Evolutionary conservation across 2,888 invertebrate genomes (phyloP).

Genomic region (Acheta domesticus): DNA sequence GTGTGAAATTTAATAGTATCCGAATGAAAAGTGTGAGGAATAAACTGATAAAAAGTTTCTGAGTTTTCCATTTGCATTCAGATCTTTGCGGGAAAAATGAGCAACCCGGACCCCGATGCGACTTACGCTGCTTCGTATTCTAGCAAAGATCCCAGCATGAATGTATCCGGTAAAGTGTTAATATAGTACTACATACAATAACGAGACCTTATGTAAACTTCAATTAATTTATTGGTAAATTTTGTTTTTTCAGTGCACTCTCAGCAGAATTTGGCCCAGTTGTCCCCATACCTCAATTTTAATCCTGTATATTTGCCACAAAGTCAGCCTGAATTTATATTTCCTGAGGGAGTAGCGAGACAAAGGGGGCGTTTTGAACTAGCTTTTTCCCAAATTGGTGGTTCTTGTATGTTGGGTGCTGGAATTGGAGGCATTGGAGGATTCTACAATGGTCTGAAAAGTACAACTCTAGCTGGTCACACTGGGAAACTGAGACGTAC

Average conservation of each 20-base stretch:
- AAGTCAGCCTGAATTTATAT: slow-evolving; percentile 89
- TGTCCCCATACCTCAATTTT: slow-evolving; percentile 83
- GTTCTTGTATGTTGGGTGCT: slow-evolving; percentile 86
- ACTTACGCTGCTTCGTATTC: slow-evolving; percentile 31
- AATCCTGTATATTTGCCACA: slow-evolving; percentile 81
- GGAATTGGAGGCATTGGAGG: slow-evolving; percentile 81
- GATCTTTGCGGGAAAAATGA: not conserved
- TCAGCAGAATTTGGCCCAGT: slow-evolving; percentile 47
- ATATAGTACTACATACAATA: too few relatives aligned
- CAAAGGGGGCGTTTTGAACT: slow-evolving; percentile 91
- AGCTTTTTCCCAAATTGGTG: slow-evolving; percentile 89
- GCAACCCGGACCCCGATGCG: not conserved
- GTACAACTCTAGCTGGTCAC: slow-evolving; percentile 81
- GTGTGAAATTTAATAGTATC: too few relatives aligned
- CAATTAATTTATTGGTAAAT: not conserved
- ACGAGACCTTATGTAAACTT: too few relatives aligned
- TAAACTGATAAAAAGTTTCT: too few relatives aligned
- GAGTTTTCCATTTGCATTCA: too few relatives aligned
- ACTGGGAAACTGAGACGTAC: slow-evolving; percentile 85
- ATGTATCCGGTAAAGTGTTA: slow-evolving; percentile 33
- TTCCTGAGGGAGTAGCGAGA: slow-evolving; percentile 87
- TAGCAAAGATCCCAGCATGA: slow-evolving; percentile 34
- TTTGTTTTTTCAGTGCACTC: slow-evolving; percentile 46
- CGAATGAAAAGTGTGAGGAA: too few relatives aligned
- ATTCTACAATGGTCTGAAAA: slow-evolving; percentile 80